Conservation (phyloP, 2,113 vertebrate genomes). For the Phocoena sinus region DNA sequence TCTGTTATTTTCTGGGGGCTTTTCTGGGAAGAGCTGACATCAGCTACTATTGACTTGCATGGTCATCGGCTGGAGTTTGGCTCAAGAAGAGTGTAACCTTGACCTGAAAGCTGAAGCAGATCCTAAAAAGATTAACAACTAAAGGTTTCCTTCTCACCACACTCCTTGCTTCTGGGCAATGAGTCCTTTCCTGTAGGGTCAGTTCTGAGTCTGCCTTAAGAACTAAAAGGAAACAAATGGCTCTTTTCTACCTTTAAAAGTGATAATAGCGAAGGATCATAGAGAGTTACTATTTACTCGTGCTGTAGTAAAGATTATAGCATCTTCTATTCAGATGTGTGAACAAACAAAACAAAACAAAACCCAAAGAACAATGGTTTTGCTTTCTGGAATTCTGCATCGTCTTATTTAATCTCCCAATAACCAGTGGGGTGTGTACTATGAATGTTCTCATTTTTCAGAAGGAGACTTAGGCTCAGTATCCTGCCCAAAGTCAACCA, state of each 20-base stretch:
- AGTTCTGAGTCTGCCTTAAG: neutral
- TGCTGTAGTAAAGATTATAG: too few relatives aligned
- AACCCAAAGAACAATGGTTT: neutral
- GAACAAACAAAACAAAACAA: neutral
- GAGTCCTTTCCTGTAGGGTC: neutral
- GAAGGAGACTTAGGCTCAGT: neutral
- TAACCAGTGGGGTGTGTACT: neutral
- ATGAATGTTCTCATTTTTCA: neutral
- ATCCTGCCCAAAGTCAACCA: neutral
- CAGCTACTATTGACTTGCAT: neutral
- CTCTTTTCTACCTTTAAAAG: neutral
- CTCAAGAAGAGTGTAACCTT: neutral
- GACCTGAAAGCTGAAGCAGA: neutral
- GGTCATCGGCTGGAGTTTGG: neutral
- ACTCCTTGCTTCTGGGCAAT: neutral
- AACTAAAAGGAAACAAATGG: neutral
- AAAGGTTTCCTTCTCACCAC: neutral
- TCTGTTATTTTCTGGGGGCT: neutral
- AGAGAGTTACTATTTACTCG: neutral
- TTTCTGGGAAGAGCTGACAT: neutral
- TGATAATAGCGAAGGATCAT: neutral
- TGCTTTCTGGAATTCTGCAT: neutral
- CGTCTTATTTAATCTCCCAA: neutral
- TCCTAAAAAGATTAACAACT: neutral
- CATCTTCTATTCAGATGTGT: neutral